phyloP scores from a whole-genome alignment of 2,888 invertebrate genomes.

The Eupithecia exiguata region DNA sequence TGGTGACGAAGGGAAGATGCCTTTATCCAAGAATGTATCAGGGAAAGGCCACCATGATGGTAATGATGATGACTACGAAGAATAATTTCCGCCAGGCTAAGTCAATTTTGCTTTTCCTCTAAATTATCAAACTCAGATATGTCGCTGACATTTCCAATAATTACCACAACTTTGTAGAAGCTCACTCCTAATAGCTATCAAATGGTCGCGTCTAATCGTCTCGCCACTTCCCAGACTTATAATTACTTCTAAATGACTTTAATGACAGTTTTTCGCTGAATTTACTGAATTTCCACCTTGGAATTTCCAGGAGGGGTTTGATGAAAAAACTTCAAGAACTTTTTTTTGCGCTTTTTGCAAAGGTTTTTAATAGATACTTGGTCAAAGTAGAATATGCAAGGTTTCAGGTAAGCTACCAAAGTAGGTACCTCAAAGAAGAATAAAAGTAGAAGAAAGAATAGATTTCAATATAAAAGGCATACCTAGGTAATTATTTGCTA shows the following conservation, averaged over 20 bases:
- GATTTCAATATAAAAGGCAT: neutral
- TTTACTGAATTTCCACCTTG: conserved; percentile 46
- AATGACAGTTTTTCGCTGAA: conserved; percentile 56
- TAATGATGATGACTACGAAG: conserved; percentile 16
- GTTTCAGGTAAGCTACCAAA: neutral
- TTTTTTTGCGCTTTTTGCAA: conserved; percentile 38
- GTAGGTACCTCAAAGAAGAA: neutral
- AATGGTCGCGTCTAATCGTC: conserved; percentile 59
- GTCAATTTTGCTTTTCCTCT: conserved; percentile 39
- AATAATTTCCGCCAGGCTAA: conserved; percentile 42
- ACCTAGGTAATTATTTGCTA: too few relatives aligned
- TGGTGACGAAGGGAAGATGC: too few relatives aligned
- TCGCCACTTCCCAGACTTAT: conserved; percentile 53
- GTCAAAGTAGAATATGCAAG: neutral
- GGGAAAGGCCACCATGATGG: too few relatives aligned
- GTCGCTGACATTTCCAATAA: conserved; percentile 45
- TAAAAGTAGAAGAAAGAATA: neutral
- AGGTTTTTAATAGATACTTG: neutral
- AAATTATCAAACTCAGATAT: conserved; percentile 39
- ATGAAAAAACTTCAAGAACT: conserved; percentile 50
- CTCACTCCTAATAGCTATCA: conserved; percentile 59
- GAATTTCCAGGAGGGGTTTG: conserved; percentile 46
- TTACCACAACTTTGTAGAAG: conserved; percentile 49
- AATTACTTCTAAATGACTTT: conserved; percentile 66
- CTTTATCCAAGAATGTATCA: too few relatives aligned